These are phyloP conservation scores for Omphaloscelis lunosa DNA, from an alignment of 2,888 invertebrate species.

Conservation along the genomic window DNA sequence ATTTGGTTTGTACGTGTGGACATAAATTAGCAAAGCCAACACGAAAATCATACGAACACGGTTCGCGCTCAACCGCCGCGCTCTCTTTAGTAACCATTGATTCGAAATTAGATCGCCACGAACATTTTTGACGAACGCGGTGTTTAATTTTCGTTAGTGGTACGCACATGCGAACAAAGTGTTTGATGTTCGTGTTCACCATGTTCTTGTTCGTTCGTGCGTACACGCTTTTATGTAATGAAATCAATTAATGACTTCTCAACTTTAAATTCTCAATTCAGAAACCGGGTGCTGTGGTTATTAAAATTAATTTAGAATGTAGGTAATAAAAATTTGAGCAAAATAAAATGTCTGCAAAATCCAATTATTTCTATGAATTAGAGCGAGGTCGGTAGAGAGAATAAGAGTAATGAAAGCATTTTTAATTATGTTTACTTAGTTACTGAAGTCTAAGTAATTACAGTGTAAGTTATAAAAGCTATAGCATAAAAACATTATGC, in stretches of 20 bases:
- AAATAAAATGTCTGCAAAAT: constrained; percentile 25
- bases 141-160: too few species aligned
- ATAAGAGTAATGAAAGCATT: constrained; percentile 28
- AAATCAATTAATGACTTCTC: background rate
- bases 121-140: too few species aligned
- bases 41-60: too few species aligned
- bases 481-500: background rate
- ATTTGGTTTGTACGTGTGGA: too few species aligned
- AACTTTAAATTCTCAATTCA: background rate
- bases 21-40: too few species aligned
- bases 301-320: constrained; percentile 12
- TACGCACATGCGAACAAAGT: too few species aligned
- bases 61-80: too few species aligned
- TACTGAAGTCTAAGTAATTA: constrained; percentile 4
- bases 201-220: too few species aligned
- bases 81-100: too few species aligned
- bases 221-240: too few species aligned
- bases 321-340: background rate
- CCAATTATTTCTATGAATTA: constrained; percentile 53
- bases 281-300: background rate
- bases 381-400: constrained; percentile 43
- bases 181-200: too few species aligned
- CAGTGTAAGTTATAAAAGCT: background rate
- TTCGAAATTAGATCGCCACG: too few species aligned
- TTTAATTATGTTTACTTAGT: constrained; percentile 19